Evolutionary conservation across 2,888 invertebrate genomes (phyloP), one percentile per base, ranked within the genome.

Genomic region (Pasiphila rectangulata): DNA sequence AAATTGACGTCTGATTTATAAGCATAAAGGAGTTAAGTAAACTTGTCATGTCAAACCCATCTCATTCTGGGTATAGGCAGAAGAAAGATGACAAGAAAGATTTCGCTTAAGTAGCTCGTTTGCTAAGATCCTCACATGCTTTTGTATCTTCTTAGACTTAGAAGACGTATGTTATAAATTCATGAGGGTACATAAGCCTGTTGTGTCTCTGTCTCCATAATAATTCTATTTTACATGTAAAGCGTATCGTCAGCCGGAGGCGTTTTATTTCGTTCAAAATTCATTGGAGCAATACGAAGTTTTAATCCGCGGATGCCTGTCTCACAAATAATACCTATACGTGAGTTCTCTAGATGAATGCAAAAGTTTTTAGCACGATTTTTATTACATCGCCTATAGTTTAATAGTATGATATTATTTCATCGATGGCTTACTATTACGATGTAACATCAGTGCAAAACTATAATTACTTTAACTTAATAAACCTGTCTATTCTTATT

Each of bases 141-240:
- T 48, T 47, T 51, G 44, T 48, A 48, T 54, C 52, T 70, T 68
- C 72, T 49, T 67, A 67, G 68, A 64, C 62, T 67, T 64, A 67
- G 65, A 71, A 70, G 71, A 73, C 63, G 69, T 65, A 72, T 74
- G 68, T 70, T 68, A 69, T 65, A 67, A 72, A 72, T 72, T 74
- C 72, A 72, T 73, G 68, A 72, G 69, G 64, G 58, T 61, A 63
- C 65, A 68, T 67, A 61, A 60, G 64, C 52, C 49, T 45, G 48
- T 54, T 54, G 46, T 58, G 51, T 52, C 52, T 48, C 54, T 29
- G 50, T 48, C 54, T 51, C 52, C 56, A 51, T 49, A 54, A 54
- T 59, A 54, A 56, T 56, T 54, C 45, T 39, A 59, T 59, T 56
- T 56, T 56, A 53, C 52, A 56, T 56, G 43, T 39, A 54, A 56